Percentiles rank a stretch among this genome's conserved stretches.
These are phyloP conservation scores for Malaclemys terrapin DNA, from an alignment of 2,113 vertebrate genomes.

Conservation along the genomic window DNA sequence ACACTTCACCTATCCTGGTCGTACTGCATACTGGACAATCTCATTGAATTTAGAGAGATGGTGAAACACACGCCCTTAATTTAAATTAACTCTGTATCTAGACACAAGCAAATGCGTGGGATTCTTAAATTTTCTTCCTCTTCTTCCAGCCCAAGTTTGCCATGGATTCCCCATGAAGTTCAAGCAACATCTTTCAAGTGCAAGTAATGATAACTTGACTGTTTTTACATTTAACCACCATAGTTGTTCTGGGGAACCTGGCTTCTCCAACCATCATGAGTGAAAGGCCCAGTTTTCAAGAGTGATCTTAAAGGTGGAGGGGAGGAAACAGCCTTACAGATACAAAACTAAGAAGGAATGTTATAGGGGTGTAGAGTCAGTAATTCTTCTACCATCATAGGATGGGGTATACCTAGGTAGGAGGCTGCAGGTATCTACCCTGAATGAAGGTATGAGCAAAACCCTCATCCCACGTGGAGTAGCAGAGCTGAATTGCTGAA, in stretches of 20 bases:
- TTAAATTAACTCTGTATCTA: background rate
- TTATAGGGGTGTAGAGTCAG: background rate
- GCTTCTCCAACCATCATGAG: rapidly evolving
- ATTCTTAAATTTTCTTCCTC: background rate
- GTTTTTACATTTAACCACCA: background rate
- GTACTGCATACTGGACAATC: background rate
- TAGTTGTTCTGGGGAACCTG: background rate
- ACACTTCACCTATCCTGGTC: background rate
- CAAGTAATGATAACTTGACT: background rate
- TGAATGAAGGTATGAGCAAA: background rate
- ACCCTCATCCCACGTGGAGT: background rate
- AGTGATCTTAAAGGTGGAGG: background rate
- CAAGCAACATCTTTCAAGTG: background rate
- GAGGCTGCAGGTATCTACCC: no score
- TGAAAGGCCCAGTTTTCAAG: rapidly evolving
- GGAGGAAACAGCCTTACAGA: background rate
- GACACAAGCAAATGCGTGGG: background rate
- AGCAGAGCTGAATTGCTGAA: background rate
- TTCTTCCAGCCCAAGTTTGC: background rate
- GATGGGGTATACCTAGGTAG: background rate
- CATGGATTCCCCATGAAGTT: background rate
- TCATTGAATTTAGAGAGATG: background rate
- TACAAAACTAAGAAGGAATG: background rate
- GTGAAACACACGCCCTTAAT: background rate
- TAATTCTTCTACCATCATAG: background rate